Base-by-base conservation (phyloP, 2,797 vertebrate genomes). In the Rhinogobio ventralis region DNA sequence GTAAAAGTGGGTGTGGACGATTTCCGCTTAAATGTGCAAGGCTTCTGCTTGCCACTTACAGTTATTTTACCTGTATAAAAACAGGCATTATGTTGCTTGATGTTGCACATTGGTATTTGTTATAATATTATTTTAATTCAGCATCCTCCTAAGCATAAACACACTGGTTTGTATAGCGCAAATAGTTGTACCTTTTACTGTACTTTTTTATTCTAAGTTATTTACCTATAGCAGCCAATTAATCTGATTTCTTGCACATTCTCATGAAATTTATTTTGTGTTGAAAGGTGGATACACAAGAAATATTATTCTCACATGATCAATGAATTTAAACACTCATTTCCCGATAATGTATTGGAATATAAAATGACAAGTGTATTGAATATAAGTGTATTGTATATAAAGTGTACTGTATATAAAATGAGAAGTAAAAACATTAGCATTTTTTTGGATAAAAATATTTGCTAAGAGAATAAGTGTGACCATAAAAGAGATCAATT, bases 71-170 rank as follows among this genome's bases (percentile, higher is more conserved):
- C 62, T 33, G 28, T n/a, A n/a, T 23, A n/a, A 57, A 57, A n/a
- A 25, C 53, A 55, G 53, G 53, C 53, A 20, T 55, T 55, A 57
- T 57, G 9, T 9, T 57, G 55, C 55, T 57, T n/a, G 55, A 60
- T 60, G 55, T 60, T 60, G n/a, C n/a, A 28, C 57, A 62, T 62
- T 62, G n/a, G 57, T 62, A 67, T 67, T 67, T 20, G 30, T 30
- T 30, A 64, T 64, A 30, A 4, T 67, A 67, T 67, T 67, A 33
- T 66, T 66, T 66, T 19, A 66, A 66, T 25, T 60, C n/a, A 60
- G 10, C n/a, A 25, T 5, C n/a, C n/a, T n/a, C n/a, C n/a, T n/a
- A n/a, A 62, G 11, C 11, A 62, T 62, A 33, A 66, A 30, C 64
- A 36, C 64, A 1, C n/a, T 66, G 14, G 64, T 66, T 66, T 66